These are phyloP conservation scores for Allophyes oxyacanthae DNA, from an alignment of 2,888 invertebrate species.

Conservation along the genomic window DNA sequence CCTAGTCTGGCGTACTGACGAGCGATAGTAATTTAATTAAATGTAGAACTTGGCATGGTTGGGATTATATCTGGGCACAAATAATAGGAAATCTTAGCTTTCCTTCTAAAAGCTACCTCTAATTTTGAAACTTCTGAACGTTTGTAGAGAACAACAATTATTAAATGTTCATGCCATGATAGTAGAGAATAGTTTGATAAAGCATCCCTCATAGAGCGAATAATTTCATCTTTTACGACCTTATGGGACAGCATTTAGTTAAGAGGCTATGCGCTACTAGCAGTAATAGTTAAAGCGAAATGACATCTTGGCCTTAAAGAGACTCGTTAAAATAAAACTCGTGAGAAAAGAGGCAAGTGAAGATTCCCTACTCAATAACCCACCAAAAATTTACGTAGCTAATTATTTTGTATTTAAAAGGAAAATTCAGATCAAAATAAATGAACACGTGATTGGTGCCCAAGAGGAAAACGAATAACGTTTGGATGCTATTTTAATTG, in stretches of 20 bases:
- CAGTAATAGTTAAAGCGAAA: slow-evolving; percentile 40
- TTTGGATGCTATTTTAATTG: not conserved
- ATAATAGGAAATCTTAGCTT: slow-evolving; percentile 16
- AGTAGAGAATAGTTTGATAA: not conserved
- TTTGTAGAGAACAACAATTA: too few relatives aligned
- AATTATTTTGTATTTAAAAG: not conserved
- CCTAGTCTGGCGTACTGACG: not conserved
- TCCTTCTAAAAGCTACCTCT: slow-evolving; percentile 2
- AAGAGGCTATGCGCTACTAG: slow-evolving; percentile 24
- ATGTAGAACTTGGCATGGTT: slow-evolving; percentile 7
- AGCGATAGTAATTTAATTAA: slow-evolving; percentile 41
- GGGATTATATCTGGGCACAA: slow-evolving; percentile 18
- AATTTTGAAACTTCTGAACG: too few relatives aligned
- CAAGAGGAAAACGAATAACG: slow-evolving; percentile 3
- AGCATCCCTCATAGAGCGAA: too few relatives aligned
- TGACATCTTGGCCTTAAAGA: slow-evolving; percentile 18
- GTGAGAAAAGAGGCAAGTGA: slow-evolving; percentile 32
- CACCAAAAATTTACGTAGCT: too few relatives aligned
- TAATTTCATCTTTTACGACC: slow-evolving; percentile 4
- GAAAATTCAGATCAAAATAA: slow-evolving; percentile 2
- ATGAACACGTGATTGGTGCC: not conserved
- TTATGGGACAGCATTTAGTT: slow-evolving; percentile 22
- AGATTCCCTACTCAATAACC: not conserved
- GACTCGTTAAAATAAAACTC: slow-evolving; percentile 22
- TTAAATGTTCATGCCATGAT: too few relatives aligned